Base-by-base conservation (phyloP, 2,797 vertebrate genomes). In the Anabacerthia variegaticeps region DNA sequence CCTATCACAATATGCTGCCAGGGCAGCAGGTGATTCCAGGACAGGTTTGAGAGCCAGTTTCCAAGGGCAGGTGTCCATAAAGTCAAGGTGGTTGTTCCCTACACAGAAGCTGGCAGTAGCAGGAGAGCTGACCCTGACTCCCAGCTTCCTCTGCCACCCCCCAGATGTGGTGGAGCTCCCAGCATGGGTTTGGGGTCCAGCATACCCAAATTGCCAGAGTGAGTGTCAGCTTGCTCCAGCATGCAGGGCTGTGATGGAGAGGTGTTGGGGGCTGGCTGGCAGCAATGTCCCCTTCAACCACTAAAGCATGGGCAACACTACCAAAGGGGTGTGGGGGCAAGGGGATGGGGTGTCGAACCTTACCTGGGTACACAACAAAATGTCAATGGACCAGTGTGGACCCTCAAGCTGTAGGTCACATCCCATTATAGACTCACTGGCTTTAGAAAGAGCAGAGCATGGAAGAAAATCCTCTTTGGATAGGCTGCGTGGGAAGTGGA, bases 111-210 rank as follows among this genome's bases (percentile, higher is more conserved):
- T 3, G 6, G 48, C 20, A 48, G 80, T 28, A 52, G 23, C 8
- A 2, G 51, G 21, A 68, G 46, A 65, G 41, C 34, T 0, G 0
- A 20, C 24, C n/a, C 69, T 48, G 12, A n/a, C 0, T 0, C 16
- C 32, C 2, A 0, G 6, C 59, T 49, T n/a, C 20, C 26, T 46
- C 44, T 2, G 0, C 27, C 37, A 18, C 28, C 66, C 56, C 0
- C 0, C 32, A 41, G 52, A 37, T 2, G 3, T 3, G 2, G 36
- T 0, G 0, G 9, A 12, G 36, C 15, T 67, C 26, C 62, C 2
- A 1, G 41, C 34, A 12, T 0, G 1, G 49, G 24, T 7, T 3
- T 2, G 1, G 18, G 44, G 7, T 22, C 27, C 46, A 16, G 24
- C 1, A 0, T 20, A 16, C 21, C 23, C 3, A 2, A 2, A 17